Conservation (phyloP, 2,888 invertebrate species). For the Synergus laeviventris region DNA sequence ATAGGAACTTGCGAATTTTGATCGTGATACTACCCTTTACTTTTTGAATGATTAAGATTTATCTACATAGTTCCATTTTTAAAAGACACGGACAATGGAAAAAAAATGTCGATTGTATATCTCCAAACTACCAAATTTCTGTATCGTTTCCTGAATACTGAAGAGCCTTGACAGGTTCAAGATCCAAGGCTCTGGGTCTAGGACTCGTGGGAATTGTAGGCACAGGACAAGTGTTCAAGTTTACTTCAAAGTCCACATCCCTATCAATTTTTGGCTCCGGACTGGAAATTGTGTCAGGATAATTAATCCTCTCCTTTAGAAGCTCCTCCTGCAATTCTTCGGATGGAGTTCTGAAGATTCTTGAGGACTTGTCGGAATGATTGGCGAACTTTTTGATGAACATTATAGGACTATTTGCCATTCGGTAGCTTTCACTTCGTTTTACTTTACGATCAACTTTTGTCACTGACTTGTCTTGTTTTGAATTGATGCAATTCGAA, state of each 20-base stretch:
- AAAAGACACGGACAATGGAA: background rate
- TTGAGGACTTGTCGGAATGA: conserved; percentile 61
- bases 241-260: conserved; percentile 73
- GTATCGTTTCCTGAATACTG: conserved; percentile 82
- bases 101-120: background rate
- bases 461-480: background rate
- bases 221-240: conserved; percentile 56
- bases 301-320: conserved; percentile 83
- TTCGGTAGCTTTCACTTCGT: conserved; percentile 90
- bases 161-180: conserved; percentile 82
- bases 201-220: conserved; percentile 74
- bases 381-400: conserved; percentile 77
- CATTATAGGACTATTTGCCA: conserved; percentile 86
- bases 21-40: conserved; percentile 42
- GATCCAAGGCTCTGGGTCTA: conserved; percentile 81
- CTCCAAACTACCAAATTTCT: conserved; percentile 84
- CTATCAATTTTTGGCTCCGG: conserved; percentile 66
- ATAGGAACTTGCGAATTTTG: conserved; percentile 41
- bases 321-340: conserved; percentile 76
- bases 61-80: conserved; percentile 45
- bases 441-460: conserved; percentile 79
- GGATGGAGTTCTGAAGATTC: conserved; percentile 71
- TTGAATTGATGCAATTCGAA: background rate
- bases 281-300: conserved; percentile 81
- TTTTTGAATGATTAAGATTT: conserved; percentile 40